Conservation (phyloP, 2,888 invertebrate genomes). For the Carpatolechia fugitivella region DNA sequence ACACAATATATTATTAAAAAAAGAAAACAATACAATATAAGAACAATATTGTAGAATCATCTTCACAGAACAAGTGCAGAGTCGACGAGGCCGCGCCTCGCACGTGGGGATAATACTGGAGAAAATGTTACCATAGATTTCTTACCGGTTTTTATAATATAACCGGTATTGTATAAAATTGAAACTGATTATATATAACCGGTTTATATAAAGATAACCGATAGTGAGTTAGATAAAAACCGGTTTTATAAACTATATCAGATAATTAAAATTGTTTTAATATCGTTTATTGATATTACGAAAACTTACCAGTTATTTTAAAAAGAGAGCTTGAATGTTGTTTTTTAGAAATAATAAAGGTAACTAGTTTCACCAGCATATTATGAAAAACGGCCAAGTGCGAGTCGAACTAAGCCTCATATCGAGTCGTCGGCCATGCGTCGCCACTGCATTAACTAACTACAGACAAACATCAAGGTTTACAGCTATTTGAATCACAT, state of each 20-base stretch:
- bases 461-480: neutral
- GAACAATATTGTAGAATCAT: slow-evolving; percentile 74
- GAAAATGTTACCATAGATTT: neutral
- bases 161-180: too few relatives aligned
- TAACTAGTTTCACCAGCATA: neutral
- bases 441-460: neutral
- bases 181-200: too few relatives aligned
- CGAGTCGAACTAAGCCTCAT: neutral
- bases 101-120: neutral
- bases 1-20: slow-evolving; percentile 77
- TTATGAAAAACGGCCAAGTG: neutral
- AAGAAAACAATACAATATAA: slow-evolving; percentile 75
- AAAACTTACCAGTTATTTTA: too few relatives aligned
- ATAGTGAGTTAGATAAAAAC: too few relatives aligned
- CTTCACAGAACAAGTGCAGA: slow-evolving; percentile 52
- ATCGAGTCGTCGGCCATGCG: neutral
- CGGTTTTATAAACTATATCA: neutral
- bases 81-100: neutral
- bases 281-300: too few relatives aligned
- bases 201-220: too few relatives aligned
- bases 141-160: neutral
- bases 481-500: slow-evolving; percentile 3
- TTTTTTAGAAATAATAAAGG: too few relatives aligned
- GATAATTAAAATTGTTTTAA: too few relatives aligned
- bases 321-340: too few relatives aligned